Conservation (phyloP, 2,113 vertebrate genomes). For the Piprites chloris region DNA sequence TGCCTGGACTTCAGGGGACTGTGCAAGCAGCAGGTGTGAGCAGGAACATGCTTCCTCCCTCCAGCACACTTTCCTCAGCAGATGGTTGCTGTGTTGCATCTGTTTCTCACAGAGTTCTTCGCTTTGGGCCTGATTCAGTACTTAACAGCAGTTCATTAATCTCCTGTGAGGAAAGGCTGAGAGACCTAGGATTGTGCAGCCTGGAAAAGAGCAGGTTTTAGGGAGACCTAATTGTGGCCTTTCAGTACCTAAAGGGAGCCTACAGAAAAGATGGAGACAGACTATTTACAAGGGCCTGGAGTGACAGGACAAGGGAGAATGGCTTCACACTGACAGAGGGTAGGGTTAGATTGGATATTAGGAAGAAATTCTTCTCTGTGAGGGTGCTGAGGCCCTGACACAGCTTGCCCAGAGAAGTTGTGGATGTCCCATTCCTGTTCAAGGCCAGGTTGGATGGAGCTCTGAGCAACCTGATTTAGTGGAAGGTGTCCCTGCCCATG, state of each 20-base stretch:
- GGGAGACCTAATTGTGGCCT: background rate
- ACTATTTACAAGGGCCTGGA: background rate
- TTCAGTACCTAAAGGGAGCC: background rate
- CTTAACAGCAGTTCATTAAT: background rate
- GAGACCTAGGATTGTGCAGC: background rate
- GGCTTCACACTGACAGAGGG: background rate
- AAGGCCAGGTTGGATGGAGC: fast-evolving
- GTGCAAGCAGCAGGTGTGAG: background rate
- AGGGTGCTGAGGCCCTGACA: background rate
- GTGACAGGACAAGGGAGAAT: background rate
- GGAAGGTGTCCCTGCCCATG: background rate
- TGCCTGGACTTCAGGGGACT: background rate
- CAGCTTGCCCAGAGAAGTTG: background rate
- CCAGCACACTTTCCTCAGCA: background rate
- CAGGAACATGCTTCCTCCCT: background rate
- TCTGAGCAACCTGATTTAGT: background rate
- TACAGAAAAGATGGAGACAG: background rate
- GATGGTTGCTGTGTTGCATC: background rate
- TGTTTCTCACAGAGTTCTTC: background rate
- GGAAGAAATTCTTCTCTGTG: background rate
- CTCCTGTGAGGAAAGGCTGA: background rate
- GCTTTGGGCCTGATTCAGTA: background rate
- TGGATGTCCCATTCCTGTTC: background rate
- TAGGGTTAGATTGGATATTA: fast-evolving
- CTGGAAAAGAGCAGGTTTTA: background rate